phyloP scores from a whole-genome alignment of 2,113 vertebrate genomes.

The Cheirogaleus medius region DNA sequence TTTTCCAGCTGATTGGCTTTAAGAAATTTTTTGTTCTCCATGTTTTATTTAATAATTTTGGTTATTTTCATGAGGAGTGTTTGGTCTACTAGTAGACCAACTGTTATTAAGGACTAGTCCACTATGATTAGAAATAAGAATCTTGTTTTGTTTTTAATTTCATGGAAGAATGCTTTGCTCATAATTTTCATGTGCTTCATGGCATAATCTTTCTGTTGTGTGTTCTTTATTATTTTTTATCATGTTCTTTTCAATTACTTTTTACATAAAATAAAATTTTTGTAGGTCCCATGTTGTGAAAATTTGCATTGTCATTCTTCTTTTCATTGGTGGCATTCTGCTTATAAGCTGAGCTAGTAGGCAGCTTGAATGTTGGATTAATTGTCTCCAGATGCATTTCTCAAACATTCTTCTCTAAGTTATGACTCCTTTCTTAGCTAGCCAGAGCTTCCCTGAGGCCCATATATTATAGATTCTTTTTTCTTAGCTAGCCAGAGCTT shows the following conservation, averaged over 20 bases:
- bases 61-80: neutral
- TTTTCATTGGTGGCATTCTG: neutral
- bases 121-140: neutral
- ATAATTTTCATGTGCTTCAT: neutral
- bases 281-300: neutral
- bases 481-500: neutral
- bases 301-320: neutral
- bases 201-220: neutral
- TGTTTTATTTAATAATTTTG: neutral
- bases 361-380: neutral
- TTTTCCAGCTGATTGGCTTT: neutral
- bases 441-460: neutral
- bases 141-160: slow-evolving; percentile 11
- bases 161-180: neutral
- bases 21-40: neutral
- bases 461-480: neutral
- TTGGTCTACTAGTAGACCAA: neutral
- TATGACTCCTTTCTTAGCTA: neutral
- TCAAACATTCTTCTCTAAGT: neutral
- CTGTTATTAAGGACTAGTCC: neutral
- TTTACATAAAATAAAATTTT: neutral
- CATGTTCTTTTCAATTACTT: neutral
- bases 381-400: neutral
- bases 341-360: neutral
- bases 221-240: neutral